These are phyloP conservation scores for Venustoraphidia nigricollis DNA, from an alignment of 2,888 invertebrate species.

Conservation along the genomic window DNA sequence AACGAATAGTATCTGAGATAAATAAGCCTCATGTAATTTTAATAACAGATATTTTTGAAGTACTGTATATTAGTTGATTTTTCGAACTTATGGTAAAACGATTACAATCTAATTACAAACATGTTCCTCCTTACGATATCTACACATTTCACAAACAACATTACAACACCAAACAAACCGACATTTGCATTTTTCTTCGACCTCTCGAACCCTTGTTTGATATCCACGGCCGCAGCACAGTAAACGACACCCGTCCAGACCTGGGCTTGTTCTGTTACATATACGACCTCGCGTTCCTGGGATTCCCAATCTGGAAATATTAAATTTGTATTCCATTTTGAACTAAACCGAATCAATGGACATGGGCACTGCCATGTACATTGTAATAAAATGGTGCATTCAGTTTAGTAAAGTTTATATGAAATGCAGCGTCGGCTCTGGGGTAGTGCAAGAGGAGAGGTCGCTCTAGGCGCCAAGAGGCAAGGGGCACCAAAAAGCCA, in stretches of 20 bases:
- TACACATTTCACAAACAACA: conserved; percentile 72
- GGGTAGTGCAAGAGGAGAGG: no score
- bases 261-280: conserved; percentile 73
- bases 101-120: conserved; percentile 55
- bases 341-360: neutral
- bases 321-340: neutral
- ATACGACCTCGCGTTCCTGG: conserved; percentile 68
- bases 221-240: conserved; percentile 83
- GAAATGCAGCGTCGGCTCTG: no score
- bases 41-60: no score
- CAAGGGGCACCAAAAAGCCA: no score
- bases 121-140: conserved; percentile 64
- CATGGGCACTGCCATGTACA: no score
- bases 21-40: no score
- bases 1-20: no score
- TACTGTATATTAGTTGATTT: neutral
- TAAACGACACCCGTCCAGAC: conserved; percentile 72
- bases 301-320: conserved; percentile 48
- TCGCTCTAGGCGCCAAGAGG: no score
- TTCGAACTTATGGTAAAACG: neutral
- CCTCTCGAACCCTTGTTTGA: conserved; percentile 66
- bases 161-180: conserved; percentile 85
- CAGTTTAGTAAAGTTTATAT: no score
- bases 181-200: conserved; percentile 78
- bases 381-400: no score